A percentile compares a stretch with the other conserved stretches of the same genome.
Conservation (phyloP, 1,140 invertebrate species). For the Proctacanthus coquilletti region DNA sequence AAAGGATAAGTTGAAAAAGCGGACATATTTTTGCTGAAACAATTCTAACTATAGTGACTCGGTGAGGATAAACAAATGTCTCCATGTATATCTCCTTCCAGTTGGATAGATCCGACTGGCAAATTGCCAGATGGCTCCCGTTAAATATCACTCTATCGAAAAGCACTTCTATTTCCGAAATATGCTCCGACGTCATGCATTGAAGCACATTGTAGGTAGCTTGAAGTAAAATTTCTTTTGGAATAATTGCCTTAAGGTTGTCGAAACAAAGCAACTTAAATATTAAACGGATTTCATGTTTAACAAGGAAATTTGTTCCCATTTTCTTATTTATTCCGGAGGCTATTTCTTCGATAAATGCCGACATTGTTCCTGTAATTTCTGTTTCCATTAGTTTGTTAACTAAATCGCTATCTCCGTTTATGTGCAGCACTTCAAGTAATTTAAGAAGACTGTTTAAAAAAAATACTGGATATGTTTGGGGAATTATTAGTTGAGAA, state of each 20-base stretch:
- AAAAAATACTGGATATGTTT: slow-evolving; percentile 22
- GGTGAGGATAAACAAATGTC: slow-evolving; percentile 16
- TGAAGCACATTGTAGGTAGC: slow-evolving; percentile 21
- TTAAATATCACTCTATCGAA: slow-evolving; percentile 23
- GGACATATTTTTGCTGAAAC: background rate
- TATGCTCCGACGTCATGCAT: slow-evolving; percentile 16
- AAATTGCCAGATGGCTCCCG: slow-evolving; percentile 12
- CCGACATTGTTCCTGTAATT: slow-evolving; percentile 14
- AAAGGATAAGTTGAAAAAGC: background rate
- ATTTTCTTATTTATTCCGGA: slow-evolving; percentile 14
- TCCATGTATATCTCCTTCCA: slow-evolving; percentile 17
- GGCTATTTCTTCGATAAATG: slow-evolving; percentile 13
- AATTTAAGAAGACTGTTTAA: slow-evolving; percentile 18
- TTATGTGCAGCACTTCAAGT: slow-evolving; percentile 10
- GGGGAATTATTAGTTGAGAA: slow-evolving; percentile 19
- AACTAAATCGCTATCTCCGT: slow-evolving; percentile 9
- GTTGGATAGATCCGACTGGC: slow-evolving; percentile 12
- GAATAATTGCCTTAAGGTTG: slow-evolving; percentile 15
- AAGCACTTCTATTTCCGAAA: slow-evolving; percentile 18
- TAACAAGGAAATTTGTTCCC: slow-evolving; percentile 22
- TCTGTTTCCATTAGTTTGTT: slow-evolving; percentile 13
- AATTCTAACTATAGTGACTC: slow-evolving; percentile 18
- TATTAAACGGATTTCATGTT: slow-evolving; percentile 20
- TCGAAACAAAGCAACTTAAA: slow-evolving; percentile 18
- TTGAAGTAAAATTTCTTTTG: slow-evolving; percentile 15